Base-by-base conservation (phyloP, 2,888 invertebrate species). In the Noctua fimbriata region DNA sequence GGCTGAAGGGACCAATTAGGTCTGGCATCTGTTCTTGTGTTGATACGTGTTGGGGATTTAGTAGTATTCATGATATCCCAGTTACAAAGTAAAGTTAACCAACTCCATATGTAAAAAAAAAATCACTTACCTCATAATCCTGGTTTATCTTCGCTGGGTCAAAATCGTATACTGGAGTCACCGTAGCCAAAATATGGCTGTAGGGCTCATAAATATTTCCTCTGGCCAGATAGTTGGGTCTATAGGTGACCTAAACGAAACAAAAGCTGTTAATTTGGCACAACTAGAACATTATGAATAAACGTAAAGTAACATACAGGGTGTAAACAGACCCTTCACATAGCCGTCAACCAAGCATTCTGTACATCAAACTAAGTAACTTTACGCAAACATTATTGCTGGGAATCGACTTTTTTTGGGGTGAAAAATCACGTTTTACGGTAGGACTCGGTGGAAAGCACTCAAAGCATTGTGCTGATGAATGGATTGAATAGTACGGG, bases 101-200 rank as follows among this genome's bases (percentile, higher is more conserved):
- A 44, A 44, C 44, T 10, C 44, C 10, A 44, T 10, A 10, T 41
- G 41, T 41, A 41, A 24, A 41, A 7, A 2, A 16, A n/a, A n/a
- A 1, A 16, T 16, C 16, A 41, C 90, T 89, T 83, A 96, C 96
- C 94, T 94, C 94, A 88, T 94, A 95, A 85, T 94, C 92, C 67
- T 91, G 84, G 69, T 73, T 84, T 69, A 89, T 91, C 75, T 88
- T 88, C 52, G 88, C 81, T 1, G 88, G 80, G 69, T 89, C 86
- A 71, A 69, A 90, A 81, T 84, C 85, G 84, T 77, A 89, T 7
- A 76, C 75, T 14, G 89, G 88, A 0, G 90, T 87, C 0, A 89
- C 84, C 0, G 87, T 79, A 1, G 90, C 81, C 0, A 89, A 87
- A 7, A 69, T 87, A n/a, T 89, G 93, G 0, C 91, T 91, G 74